Base-by-base conservation (phyloP, 2,888 invertebrate species). In the Tromatobia lineatoria region DNA sequence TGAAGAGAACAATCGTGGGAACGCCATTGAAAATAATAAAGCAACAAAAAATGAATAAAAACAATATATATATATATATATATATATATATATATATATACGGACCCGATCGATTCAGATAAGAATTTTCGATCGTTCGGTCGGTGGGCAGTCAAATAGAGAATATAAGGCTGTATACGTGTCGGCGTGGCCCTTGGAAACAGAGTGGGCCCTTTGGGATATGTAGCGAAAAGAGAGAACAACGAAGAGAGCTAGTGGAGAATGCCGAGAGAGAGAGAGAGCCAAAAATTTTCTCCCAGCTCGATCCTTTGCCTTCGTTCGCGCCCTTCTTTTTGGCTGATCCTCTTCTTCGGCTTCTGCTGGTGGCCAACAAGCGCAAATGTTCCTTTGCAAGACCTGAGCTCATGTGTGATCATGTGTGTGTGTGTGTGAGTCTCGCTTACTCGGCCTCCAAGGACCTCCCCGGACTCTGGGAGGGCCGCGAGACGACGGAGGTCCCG, bases 401-500 rank as follows among this genome's bases (percentile, higher is more conserved):
- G 25, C 71, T 45, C 23, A 3, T 29, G 29, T 29, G 2, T 29
- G 29, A 29, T 4, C n/a, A n/a, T n/a, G n/a, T 38, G 34, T 45
- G 25, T 50, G 61, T 50, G 52, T 47, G 66, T 15, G 66, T n/a
- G 67, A 76, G 52, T 7, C 52, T 52, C 47, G 20, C 15, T 25
- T 23, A 34, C 52, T 86, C 78, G 82, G 85, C 67, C 82, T 82
- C 82, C 77, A 82, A 79, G 91, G 92, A 92, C 92, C 92, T 92
- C 92, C 92, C 91, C 90, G 91, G 91, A 91, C 88, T 83, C 90
- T 88, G 67, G 38, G 20, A 20, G 64, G 25, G 34, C 38, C 64
- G 15, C 23, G 50, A 75, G 52, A 64, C 75, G 87, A 87, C 88
- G 92, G 91, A 91, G 91, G 91, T 92, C 90, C 89, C 85, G 87